Conservation (phyloP, 2,888 invertebrate genomes). For the Pyrocoelia pectoralis region DNA sequence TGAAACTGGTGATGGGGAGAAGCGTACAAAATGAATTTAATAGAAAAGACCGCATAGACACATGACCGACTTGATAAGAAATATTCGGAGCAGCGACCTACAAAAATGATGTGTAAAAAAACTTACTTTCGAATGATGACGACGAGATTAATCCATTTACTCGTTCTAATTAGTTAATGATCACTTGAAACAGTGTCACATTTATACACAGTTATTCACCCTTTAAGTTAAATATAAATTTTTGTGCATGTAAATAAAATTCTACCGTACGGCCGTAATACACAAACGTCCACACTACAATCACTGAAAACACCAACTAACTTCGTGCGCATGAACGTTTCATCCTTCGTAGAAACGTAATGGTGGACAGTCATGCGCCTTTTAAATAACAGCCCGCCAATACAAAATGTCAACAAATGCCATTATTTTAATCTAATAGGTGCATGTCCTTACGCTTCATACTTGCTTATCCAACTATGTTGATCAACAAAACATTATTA, state of each 20-base stretch:
- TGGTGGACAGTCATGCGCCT: slow-evolving; percentile 52
- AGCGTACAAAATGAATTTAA: slow-evolving; percentile 6
- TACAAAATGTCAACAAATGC: slow-evolving; percentile 41
- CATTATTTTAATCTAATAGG: slow-evolving; percentile 27
- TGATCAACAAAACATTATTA: slow-evolving; percentile 21
- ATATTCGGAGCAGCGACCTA: slow-evolving; percentile 47
- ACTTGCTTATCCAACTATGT: slow-evolving; percentile 11
- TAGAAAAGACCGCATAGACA: slow-evolving; percentile 40
- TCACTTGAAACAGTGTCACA: slow-evolving; percentile 26
- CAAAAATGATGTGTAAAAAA: slow-evolving; percentile 40
- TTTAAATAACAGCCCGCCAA: slow-evolving; percentile 23
- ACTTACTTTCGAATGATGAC: slow-evolving; percentile 38
- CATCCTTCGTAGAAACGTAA: slow-evolving; percentile 50
- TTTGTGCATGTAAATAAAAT: slow-evolving; percentile 37
- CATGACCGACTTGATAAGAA: slow-evolving; percentile 51
- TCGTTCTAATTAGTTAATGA: slow-evolving; percentile 18
- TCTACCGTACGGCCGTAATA: slow-evolving; percentile 31
- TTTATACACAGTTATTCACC: slow-evolving; percentile 34
- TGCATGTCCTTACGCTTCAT: not conserved
- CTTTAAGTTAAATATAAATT: slow-evolving; percentile 14
- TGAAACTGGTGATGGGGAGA: slow-evolving; percentile 13
- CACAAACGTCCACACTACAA: slow-evolving; percentile 37
- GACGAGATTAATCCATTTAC: slow-evolving; percentile 32
- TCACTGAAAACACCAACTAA: slow-evolving; percentile 44
- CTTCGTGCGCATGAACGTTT: slow-evolving; percentile 62